Evolutionary conservation across 2,888 invertebrate species (phyloP).

Genomic region (Prenolepis imparis): DNA sequence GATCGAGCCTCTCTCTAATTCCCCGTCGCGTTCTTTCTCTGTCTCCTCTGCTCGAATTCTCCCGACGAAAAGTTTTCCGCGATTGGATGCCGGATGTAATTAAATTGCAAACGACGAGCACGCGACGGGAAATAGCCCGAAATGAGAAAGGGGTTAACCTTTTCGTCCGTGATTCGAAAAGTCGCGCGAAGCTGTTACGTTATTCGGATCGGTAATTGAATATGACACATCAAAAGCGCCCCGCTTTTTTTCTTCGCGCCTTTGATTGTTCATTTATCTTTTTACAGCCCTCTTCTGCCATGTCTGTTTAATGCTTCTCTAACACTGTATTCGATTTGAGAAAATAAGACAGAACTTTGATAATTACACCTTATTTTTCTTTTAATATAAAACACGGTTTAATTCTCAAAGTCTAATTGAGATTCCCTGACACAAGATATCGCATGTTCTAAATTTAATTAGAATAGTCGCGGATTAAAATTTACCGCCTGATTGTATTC

Average conservation of each 20-base stretch:
- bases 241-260: neutral
- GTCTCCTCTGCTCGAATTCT: neutral
- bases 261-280: neutral
- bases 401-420: neutral
- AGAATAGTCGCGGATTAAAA: neutral
- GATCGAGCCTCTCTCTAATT: slow-evolving; percentile 36
- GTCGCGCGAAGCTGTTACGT: slow-evolving; percentile 32
- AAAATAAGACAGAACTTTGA: neutral
- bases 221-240: slow-evolving; percentile 37
- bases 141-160: slow-evolving; percentile 47
- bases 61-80: slow-evolving; percentile 70
- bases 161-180: slow-evolving; percentile 48
- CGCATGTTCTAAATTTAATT: neutral
- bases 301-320: neutral
- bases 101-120: slow-evolving; percentile 69
- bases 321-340: neutral
- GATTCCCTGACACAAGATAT: neutral
- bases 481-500: neutral
- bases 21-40: slow-evolving; percentile 32
- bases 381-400: neutral
- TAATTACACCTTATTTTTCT: neutral
- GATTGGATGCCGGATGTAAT: slow-evolving; percentile 75
- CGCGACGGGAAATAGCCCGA: slow-evolving; percentile 62
- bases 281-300: neutral
- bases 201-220: slow-evolving; percentile 28